Evolutionary conservation across 1,140 invertebrate genomes (phyloP), one percentile per base, ranked within the genome.

Genomic region (Megalopta genalis): DNA sequence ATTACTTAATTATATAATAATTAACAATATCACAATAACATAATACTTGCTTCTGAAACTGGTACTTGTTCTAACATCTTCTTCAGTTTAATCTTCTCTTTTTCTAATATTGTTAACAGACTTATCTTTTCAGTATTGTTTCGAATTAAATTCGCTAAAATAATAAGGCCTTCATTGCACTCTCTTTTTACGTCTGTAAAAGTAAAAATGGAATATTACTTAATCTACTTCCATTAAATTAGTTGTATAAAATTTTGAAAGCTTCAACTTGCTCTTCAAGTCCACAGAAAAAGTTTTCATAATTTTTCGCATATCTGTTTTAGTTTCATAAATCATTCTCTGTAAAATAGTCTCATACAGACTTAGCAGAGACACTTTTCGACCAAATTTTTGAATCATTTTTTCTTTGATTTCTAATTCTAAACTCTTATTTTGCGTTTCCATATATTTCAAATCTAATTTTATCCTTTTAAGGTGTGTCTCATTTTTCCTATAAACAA

Each of bases 381-480:
- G 83, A 1, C 95, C 95, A 82, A 95, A 95, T 84, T 94, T 95
- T 23, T 93, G 92, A 67, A 92, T 90, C 93, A 95, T 94, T 27
- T 93, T 91, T 25, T 93, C 86, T 25, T 90, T 90, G 12, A 95
- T 94, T 49, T 93, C 84, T 49, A 90, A 85, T 80, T 94, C 93
- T 6, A 95, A 83, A 39, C 84, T 84, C 37, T 91, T 90, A 37
- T 95, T 93, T 82, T 93, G 92, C 32, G 75, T 85, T 18, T 93
- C 86, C 95, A 95, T 95, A 46, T 93, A 91, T 63, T 93, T 92
- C 37, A 93, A 93, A 83, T 95, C 94, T 0, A 92, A 87, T 82
- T 93, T 94, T 91, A 95, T 94, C 86, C 93, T 90, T 10, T 92
- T 89, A 63, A 95, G 85, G 86, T 95, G 94, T 8, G 87, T 84